A percentile compares a stretch with the other conserved stretches of the same genome.
phyloP scores from a whole-genome alignment of 2,888 invertebrate genomes.

The Scaeva pyrastri region DNA sequence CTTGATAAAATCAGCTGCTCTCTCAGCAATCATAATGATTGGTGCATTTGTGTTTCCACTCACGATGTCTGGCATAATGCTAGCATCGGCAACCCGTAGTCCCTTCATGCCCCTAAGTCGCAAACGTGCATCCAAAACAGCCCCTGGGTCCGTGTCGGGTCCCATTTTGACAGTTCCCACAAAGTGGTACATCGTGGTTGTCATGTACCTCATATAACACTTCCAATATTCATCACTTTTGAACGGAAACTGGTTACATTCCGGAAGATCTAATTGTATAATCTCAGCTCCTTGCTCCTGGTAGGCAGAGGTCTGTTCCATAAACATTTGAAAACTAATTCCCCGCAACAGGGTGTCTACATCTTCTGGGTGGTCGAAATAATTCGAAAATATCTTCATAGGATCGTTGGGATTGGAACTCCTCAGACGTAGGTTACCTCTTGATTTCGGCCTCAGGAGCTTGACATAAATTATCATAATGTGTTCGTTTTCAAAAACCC shows the following conservation, averaged over 20 bases:
- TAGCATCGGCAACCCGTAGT: constrained; percentile 89
- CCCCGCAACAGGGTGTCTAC: constrained; percentile 80
- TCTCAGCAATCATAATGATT: constrained; percentile 93
- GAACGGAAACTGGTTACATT: constrained; percentile 78
- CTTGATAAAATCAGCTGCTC: constrained; percentile 87
- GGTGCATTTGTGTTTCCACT: constrained; percentile 94
- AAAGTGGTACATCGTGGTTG: constrained; percentile 88
- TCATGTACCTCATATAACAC: constrained; percentile 87
- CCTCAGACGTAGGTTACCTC: constrained; percentile 84
- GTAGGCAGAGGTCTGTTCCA: constrained; percentile 84
- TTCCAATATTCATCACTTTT: constrained; percentile 86
- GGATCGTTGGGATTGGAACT: constrained; percentile 84
- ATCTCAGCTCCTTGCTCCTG: constrained; percentile 79
- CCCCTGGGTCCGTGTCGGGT: constrained; percentile 85
- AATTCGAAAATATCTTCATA: constrained; percentile 86
- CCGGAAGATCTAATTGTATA: constrained; percentile 73
- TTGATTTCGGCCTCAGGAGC: constrained; percentile 81
- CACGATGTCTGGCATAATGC: constrained; percentile 90
- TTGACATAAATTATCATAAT: constrained; percentile 73
- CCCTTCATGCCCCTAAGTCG: constrained; percentile 87
- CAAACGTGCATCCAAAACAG: constrained; percentile 88
- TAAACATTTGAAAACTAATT: constrained; percentile 78
- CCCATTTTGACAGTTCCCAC: constrained; percentile 90
- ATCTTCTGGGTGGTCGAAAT: constrained; percentile 85
- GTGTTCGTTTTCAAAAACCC: constrained; percentile 48